Percentiles rank a stretch among this genome's conserved stretches.
Conservation (phyloP, 2,113 vertebrate species). For the Halichoeres trimaculatus region DNA sequence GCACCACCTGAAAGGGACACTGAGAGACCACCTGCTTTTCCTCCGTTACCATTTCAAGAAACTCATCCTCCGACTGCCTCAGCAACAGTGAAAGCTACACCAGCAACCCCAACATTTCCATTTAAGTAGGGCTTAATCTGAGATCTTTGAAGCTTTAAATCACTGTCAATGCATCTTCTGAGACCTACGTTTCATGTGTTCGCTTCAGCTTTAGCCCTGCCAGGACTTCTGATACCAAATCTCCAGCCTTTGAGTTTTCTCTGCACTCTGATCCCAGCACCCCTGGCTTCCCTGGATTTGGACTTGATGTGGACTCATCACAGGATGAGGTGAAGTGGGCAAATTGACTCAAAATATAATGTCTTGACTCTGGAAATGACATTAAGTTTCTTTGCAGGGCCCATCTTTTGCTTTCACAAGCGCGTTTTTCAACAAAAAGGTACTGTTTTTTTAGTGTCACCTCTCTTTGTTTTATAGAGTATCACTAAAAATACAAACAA, state of each 20-base stretch:
- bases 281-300: conserved; percentile 75
- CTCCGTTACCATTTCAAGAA: conserved; percentile 40
- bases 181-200: not conserved
- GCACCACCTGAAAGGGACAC: conserved; percentile 11
- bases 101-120: conserved; percentile 67
- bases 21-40: conserved; percentile 17
- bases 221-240: conserved; percentile 60
- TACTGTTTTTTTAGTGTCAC: conserved; percentile 29
- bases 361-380: conserved; percentile 15
- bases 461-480: not conserved
- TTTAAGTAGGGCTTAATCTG: conserved; percentile 68
- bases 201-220: conserved; percentile 68
- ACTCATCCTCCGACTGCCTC: conserved; percentile 42
- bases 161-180: not conserved
- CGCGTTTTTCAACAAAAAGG: conserved; percentile 80
- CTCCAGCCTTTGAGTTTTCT: conserved; percentile 78
- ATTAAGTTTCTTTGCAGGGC: conserved; percentile 72
- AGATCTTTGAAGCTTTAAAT: not conserved
- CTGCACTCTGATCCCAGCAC: conserved; percentile 69
- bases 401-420: conserved; percentile 74
- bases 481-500: conserved; percentile 4
- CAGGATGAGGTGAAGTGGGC: conserved; percentile 74
- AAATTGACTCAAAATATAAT: not conserved
- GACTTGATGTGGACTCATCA: conserved; percentile 62
- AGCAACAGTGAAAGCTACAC: conserved; percentile 38